A percentile compares a stretch with the other conserved stretches of the same genome.
These are phyloP conservation scores for Trisateles emortualis DNA, from an alignment of 2,888 invertebrate genomes.

Conservation along the genomic window DNA sequence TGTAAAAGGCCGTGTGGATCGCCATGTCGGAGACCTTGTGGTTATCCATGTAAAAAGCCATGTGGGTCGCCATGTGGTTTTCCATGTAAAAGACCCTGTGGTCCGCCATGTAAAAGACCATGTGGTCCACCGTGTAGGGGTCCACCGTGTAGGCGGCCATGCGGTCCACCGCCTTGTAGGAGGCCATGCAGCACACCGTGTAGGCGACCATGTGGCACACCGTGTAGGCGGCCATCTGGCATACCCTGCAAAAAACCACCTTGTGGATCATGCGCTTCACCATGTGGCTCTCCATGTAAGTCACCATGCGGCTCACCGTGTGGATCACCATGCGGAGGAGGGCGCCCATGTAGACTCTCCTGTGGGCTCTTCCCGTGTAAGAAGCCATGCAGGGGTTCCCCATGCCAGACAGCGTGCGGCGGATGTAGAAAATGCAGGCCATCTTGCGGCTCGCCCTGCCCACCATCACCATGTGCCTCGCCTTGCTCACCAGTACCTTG, in stretches of 20 bases:
- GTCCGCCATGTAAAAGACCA: background rate
- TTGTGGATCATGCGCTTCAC: slow-evolving; percentile 17
- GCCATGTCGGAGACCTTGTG: background rate
- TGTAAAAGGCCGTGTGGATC: background rate
- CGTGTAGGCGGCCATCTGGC: background rate
- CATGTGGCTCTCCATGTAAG: slow-evolving; percentile 31
- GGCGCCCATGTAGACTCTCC: background rate
- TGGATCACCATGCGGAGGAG: background rate
- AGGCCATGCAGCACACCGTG: slow-evolving; percentile 19
- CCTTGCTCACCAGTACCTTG: slow-evolving; percentile 31
- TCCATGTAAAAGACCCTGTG: slow-evolving; percentile 2
- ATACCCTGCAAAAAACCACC: background rate
- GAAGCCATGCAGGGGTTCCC: background rate
- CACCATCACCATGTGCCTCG: slow-evolving; percentile 20
- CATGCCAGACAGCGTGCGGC: background rate
- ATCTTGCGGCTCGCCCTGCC: slow-evolving; percentile 19
- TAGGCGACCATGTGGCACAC: background rate
- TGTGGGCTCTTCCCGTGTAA: background rate
- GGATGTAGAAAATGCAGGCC: background rate
- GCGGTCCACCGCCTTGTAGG: slow-evolving; percentile 22
- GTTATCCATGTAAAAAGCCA: background rate
- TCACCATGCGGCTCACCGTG: background rate
- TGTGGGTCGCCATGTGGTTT: background rate
- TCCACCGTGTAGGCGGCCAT: slow-evolving; percentile 9
- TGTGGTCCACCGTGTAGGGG: background rate